Percentiles rank a stretch among this genome's conserved stretches.
Evolutionary conservation across 2,113 vertebrate genomes (phyloP).

Genomic region (Podilymbus podiceps): DNA sequence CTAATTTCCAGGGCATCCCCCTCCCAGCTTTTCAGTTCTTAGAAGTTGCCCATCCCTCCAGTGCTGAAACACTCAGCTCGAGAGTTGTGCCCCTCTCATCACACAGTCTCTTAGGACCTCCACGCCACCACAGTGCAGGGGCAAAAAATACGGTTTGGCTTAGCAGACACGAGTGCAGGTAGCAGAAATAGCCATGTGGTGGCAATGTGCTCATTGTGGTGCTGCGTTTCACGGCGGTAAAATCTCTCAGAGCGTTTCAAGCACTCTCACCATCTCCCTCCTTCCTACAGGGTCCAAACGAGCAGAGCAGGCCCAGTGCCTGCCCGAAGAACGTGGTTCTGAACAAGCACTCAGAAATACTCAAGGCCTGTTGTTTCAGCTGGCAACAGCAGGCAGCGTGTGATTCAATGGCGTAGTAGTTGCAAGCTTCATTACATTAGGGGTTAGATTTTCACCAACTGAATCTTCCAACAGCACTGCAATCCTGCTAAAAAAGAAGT

Average conservation of each 20-base stretch:
- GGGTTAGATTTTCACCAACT: neutral
- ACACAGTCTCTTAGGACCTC: neutral
- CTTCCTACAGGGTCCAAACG: neutral
- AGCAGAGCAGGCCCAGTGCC: neutral
- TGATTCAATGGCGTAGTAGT: neutral
- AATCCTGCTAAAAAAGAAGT: neutral
- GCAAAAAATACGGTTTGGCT: rapidly evolving
- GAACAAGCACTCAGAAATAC: neutral
- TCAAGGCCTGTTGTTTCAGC: neutral
- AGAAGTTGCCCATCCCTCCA: neutral
- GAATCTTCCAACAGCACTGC: neutral
- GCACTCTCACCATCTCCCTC: neutral
- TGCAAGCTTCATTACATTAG: neutral
- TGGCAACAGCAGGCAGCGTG: neutral
- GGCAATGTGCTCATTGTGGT: neutral
- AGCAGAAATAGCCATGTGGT: neutral
- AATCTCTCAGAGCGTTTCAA: neutral
- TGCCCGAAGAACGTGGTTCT: rapidly evolving
- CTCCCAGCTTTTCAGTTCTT: neutral
- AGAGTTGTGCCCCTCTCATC: neutral
- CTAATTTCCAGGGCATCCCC: neutral
- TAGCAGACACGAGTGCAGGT: neutral
- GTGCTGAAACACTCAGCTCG: neutral
- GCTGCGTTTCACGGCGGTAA: neutral
- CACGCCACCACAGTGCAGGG: rapidly evolving